Conservation (phyloP, 2,888 invertebrate species). For the Euzophera pinguis region DNA sequence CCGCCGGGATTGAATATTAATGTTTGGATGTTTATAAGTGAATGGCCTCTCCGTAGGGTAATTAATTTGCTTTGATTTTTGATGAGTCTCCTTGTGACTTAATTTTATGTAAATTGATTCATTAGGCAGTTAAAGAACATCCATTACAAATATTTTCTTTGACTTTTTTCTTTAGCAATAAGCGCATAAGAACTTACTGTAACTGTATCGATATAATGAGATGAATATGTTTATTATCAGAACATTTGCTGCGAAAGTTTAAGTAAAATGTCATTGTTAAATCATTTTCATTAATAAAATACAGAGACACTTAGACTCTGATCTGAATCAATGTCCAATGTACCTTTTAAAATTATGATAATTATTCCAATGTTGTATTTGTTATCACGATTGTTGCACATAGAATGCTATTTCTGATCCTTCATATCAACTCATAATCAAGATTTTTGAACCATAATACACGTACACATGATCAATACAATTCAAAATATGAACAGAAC, state of each 20-base stretch:
- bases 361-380: no score
- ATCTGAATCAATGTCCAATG: no score
- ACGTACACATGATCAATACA: constrained; percentile 10
- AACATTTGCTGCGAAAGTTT: no score
- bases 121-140: constrained; percentile 1
- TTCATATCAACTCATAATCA: background rate
- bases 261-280: no score
- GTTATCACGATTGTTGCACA: no score
- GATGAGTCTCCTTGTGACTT: constrained; percentile 4
- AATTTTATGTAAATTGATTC: constrained; percentile 9
- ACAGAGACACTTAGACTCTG: no score
- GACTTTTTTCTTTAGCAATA: background rate
- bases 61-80: constrained; percentile 12
- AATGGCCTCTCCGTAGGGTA: constrained; percentile 43
- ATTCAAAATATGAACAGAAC: constrained; percentile 21
- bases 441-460: background rate
- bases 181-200: no score
- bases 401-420: no score
- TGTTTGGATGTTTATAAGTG: constrained; percentile 50
- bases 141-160: constrained; percentile 9
- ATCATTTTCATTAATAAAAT: no score
- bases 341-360: no score
- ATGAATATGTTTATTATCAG: no score
- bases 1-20: constrained; percentile 24
- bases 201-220: no score